A percentile compares a stretch with the other conserved stretches of the same genome.
phyloP scores from a whole-genome alignment of 2,113 vertebrate genomes.

The Phaetusa simplex region DNA sequence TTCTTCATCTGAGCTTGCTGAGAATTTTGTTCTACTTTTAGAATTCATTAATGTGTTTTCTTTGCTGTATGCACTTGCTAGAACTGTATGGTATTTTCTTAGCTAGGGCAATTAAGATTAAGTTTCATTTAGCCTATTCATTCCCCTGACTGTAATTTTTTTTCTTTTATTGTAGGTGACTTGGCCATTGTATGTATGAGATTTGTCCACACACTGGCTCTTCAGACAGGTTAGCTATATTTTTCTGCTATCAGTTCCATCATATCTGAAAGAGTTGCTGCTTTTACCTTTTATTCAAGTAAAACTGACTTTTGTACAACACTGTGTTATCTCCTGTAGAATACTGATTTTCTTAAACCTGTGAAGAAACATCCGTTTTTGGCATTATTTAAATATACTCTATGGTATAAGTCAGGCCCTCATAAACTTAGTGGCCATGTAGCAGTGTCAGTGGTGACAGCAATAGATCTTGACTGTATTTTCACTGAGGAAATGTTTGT shows the following conservation, averaged over 20 bases:
- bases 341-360: not conserved
- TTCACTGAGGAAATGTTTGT: not conserved
- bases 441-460: not conserved
- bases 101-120: not conserved
- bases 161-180: constrained; percentile 16
- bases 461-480: not conserved
- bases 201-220: constrained; percentile 46
- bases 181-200: not conserved
- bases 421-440: not conserved
- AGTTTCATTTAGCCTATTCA: not conserved
- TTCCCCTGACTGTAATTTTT: not conserved
- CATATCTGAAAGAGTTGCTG: not conserved
- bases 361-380: not conserved
- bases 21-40: not conserved
- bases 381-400: not conserved
- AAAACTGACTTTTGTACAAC: not conserved
- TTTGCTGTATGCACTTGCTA: not conserved
- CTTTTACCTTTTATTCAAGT: not conserved
- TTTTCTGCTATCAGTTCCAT: not conserved
- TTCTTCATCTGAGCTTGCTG: not conserved
- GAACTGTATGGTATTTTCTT: not conserved
- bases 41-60: not conserved
- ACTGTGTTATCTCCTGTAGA: not conserved
- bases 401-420: not conserved
- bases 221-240: constrained; percentile 52